Conservation (phyloP, 2,888 invertebrate species). For the Erebia ligea region DNA sequence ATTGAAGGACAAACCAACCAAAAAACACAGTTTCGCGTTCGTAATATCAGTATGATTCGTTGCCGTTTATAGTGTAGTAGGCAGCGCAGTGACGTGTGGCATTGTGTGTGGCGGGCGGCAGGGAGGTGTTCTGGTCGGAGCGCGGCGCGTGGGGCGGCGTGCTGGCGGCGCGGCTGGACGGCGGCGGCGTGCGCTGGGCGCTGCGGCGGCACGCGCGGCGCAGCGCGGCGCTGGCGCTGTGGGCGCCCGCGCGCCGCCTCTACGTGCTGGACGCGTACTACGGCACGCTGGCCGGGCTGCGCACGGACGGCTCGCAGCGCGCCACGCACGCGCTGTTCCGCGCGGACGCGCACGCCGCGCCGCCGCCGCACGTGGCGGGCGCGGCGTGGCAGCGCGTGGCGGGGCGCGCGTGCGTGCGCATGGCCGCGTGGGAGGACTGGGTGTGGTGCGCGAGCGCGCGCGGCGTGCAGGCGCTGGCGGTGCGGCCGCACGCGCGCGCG, state of each 20-base stretch:
- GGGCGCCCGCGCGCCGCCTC: conserved; percentile 87
- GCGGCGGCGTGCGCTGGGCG: conserved; percentile 77
- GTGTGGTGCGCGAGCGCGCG: conserved; percentile 65
- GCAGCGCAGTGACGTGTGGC: not conserved
- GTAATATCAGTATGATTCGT: no score
- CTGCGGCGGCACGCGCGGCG: conserved; percentile 86
- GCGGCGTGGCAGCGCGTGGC: conserved; percentile 35
- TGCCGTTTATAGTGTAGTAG: no score
- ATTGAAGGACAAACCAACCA: no score
- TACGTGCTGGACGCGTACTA: conserved; percentile 94
- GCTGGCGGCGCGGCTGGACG: conserved; percentile 86
- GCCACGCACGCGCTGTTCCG: conserved; percentile 56
- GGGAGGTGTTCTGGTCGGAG: conserved; percentile 90
- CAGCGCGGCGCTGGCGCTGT: conserved; percentile 90
- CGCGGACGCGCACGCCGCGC: conserved; percentile 39
- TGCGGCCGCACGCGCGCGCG: conserved; percentile 44
- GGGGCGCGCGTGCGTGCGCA: conserved; percentile 54
- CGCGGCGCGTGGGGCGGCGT: conserved; percentile 86
- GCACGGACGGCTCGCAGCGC: conserved; percentile 87
- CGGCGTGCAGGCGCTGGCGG: conserved; percentile 59
- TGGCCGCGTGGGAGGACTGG: conserved; percentile 67
- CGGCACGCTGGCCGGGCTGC: conserved; percentile 87
- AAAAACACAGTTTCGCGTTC: no score
- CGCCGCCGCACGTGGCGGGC: conserved; percentile 36
- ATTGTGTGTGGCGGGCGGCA: conserved; percentile 44